Evolutionary conservation across 92 coral and sea anemone genomes (phyloP).

Genomic region (Porites lobata): DNA sequence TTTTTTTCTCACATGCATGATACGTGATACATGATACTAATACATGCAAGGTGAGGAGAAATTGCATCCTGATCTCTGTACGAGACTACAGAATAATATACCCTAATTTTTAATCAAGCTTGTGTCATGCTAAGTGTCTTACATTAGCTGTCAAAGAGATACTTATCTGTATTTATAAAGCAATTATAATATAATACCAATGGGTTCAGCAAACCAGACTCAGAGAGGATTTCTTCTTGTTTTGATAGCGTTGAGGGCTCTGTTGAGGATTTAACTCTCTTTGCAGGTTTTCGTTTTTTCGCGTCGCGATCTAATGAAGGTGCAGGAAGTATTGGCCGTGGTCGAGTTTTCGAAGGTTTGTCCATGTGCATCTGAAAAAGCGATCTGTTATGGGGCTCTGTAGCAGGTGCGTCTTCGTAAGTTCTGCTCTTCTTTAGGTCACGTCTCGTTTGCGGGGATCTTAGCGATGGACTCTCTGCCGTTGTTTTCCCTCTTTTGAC

Average conservation of each 20-base stretch:
- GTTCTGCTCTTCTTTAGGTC: constrained; percentile 43
- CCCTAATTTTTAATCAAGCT: too few species aligned
- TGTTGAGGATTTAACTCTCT: background rate
- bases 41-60: too few species aligned
- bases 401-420: constrained; percentile 37
- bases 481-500: constrained; percentile 45
- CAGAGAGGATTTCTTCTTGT: background rate
- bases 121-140: too few species aligned
- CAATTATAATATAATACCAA: too few species aligned
- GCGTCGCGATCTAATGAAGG: background rate
- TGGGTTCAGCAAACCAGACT: constrained; percentile 18
- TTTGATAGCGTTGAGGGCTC: background rate
- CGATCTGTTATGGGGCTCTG: constrained; percentile 28
- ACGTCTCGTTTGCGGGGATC: constrained; percentile 43
- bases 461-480: constrained; percentile 20
- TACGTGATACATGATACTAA: background rate
- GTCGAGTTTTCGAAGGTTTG: background rate
- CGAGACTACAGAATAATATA: too few species aligned
- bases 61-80: too few species aligned
- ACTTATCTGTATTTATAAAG: too few species aligned
- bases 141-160: too few species aligned
- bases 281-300: constrained; percentile 7
- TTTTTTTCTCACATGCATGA: too few species aligned
- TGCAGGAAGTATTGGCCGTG: background rate
- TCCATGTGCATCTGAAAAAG: constrained; percentile 27